Base-by-base conservation (phyloP, 2,888 invertebrate species). In the Drosophila fulvimacula region DNA sequence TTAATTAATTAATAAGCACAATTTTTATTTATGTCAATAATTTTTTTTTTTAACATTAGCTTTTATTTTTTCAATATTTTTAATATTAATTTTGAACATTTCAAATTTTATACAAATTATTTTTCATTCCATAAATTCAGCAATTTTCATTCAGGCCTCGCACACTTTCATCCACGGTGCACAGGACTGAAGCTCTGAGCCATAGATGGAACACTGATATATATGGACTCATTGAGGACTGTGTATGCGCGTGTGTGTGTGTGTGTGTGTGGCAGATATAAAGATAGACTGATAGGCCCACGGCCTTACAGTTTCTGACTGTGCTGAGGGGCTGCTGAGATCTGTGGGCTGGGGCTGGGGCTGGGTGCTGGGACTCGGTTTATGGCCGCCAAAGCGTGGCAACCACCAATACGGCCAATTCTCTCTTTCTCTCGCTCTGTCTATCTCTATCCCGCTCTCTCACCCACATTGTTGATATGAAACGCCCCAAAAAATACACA, bases 341-440 rank as follows among this genome's bases (percentile, higher is more conserved):
- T 48, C 48, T 48, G 21, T 48, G 21, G 57, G 19, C 24, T 58
- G 34, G 48, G n/a, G 6, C 24, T 41, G 62, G 19, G 38, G 19
- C 19, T 36, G 34, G 38, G 17, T n/a, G 34, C 19, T 41, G 55
- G 74, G 36, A 38, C 21, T 65, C 58, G 52, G 65, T 46, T 65
- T 58, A 65, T 58, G 69, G 66, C 59, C 59, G 77, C 38, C 77
- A 79, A 79, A 82, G 81, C 76, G 81, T 69, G 79, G 75, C 75
- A 75, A 75, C 81, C 69, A 80, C 81, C 81, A 81, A 69, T 72
- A 69, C 58, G 73, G 64, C 69, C 49, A 78, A 66, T 64, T 62
- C 74, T 76, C 49, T 62, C 68, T 76, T 52, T 57, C 76, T 76
- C 55, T 62, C 76, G 64, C 49, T 57, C 71, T 73, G 46, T 52